A percentile compares a stretch with the other conserved stretches of the same genome.
Evolutionary conservation across 2,888 invertebrate genomes (phyloP).

Genomic region (Cataglyphis altisquamis): DNA sequence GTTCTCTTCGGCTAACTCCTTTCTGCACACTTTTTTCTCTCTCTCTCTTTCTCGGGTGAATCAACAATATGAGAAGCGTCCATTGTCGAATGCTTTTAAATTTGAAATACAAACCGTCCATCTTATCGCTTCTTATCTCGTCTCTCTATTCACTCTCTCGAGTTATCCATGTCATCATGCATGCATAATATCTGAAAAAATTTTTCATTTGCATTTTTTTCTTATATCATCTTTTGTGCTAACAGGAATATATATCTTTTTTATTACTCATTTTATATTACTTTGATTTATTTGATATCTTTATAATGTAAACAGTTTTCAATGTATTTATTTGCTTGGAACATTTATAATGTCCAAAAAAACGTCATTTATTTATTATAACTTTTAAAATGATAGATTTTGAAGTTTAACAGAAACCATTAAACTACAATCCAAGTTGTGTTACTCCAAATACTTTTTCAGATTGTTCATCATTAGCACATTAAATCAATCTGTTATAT

Average conservation of each 20-base stretch:
- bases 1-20: conserved; percentile 65
- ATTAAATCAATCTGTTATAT: neutral
- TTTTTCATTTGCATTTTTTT: conserved; percentile 61
- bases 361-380: conserved; percentile 4
- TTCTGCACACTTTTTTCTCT: conserved; percentile 54
- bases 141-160: conserved; percentile 47
- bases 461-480: neutral
- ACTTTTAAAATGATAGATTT: neutral
- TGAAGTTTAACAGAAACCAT: neutral
- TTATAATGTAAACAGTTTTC: neutral
- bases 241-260: neutral
- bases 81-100: conserved; percentile 86
- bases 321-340: neutral
- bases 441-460: neutral
- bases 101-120: conserved; percentile 85
- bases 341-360: neutral
- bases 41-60: conserved; percentile 75
- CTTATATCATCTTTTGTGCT: neutral
- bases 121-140: conserved; percentile 70
- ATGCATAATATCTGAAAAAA: conserved; percentile 62
- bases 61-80: conserved; percentile 84
- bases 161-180: conserved; percentile 69
- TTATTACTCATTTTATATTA: neutral
- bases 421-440: neutral
- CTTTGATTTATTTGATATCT: neutral